Evolutionary conservation across 2,888 invertebrate genomes (phyloP), one percentile per base, ranked within the genome.

Genomic region (Orchestes rusci): DNA sequence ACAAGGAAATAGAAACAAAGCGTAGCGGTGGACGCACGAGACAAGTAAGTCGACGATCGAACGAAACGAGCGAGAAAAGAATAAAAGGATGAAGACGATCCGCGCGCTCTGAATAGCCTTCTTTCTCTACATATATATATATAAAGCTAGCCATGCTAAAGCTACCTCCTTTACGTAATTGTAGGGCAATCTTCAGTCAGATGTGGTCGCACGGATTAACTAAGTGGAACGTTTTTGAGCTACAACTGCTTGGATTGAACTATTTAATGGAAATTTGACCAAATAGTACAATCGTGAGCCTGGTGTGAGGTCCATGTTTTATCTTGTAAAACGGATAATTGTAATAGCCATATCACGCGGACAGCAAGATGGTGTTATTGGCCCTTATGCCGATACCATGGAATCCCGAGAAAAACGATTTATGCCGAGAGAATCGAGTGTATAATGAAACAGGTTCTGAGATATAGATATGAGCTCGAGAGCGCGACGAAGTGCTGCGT

Each of bases 331-430:
- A 33, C 27, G 40, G 36, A 45, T 45, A 45, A 45, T 45, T 45
- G 45, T 45, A 45, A 45, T 45, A 45, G 45, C 45, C 40, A 45
- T 45, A 45, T 45, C 45, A 45, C 45, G 45, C 41, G 41, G 45
- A 32, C n/a, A n/a, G 41, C 41, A 45, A 32, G 41, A 32, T 37
- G 41, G 45, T 45, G 45, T 41, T 45, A 45, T 45, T 45, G 45
- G 41, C 45, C 45, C 37, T 37, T 35, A 36, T 30, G 36, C 36
- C 20, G 31, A n/a, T n/a, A n/a, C n/a, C n/a, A n/a, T 16, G 34
- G 45, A 45, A 45, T 45, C 45, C 45, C 41, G 29, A 45, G 45
- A 45, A 45, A 45, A 45, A 41, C 45, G 45, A 45, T 45, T 45
- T 32, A 37, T 27, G 35, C 45, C 41, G 41, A 36, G 37, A 45